Percentiles rank a stretch among this genome's conserved stretches.
These are phyloP conservation scores for Dryobota labecula DNA, from an alignment of 2,888 invertebrate species.

Conservation along the genomic window DNA sequence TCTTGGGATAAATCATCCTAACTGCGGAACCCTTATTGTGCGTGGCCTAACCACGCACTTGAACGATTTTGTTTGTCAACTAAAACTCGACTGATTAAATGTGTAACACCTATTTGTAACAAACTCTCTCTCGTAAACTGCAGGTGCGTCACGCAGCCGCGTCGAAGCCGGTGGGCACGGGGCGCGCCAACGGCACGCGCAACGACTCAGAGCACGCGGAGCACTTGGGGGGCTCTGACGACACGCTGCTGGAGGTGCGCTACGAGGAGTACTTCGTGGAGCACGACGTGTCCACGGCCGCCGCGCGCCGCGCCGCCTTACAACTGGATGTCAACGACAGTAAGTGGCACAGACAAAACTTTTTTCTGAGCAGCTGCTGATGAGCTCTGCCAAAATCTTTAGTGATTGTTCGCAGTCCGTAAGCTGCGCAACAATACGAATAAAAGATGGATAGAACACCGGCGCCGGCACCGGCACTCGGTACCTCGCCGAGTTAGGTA, in stretches of 20 bases:
- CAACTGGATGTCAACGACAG: constrained; percentile 81
- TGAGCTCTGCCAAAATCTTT: not conserved
- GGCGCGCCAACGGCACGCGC: constrained; percentile 71
- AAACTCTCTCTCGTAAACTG: no score
- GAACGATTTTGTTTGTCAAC: no score
- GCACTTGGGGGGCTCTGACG: constrained; percentile 65
- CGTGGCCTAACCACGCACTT: no score
- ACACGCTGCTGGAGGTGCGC: constrained; percentile 73
- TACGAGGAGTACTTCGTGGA: constrained; percentile 92
- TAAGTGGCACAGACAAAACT: constrained; percentile 60
- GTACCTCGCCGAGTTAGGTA: no score
- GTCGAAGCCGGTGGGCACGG: constrained; percentile 83
- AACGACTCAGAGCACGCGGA: constrained; percentile 67
- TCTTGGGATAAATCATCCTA: no score
- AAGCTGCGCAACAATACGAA: not conserved
- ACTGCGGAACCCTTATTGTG: no score
- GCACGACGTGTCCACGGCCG: constrained; percentile 91
- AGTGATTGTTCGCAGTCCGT: not conserved
- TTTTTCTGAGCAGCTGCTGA: not conserved
- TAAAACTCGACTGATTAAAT: not conserved
- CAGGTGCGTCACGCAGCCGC: constrained; percentile 87
- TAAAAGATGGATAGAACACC: not conserved
- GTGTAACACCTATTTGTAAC: not conserved
- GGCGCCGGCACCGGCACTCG: no score
- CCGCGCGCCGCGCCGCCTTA: constrained; percentile 90